Evolutionary conservation across 2,113 vertebrate species (phyloP), one percentile per base, ranked within the genome.

Genomic region (Circaetus cinerascens): DNA sequence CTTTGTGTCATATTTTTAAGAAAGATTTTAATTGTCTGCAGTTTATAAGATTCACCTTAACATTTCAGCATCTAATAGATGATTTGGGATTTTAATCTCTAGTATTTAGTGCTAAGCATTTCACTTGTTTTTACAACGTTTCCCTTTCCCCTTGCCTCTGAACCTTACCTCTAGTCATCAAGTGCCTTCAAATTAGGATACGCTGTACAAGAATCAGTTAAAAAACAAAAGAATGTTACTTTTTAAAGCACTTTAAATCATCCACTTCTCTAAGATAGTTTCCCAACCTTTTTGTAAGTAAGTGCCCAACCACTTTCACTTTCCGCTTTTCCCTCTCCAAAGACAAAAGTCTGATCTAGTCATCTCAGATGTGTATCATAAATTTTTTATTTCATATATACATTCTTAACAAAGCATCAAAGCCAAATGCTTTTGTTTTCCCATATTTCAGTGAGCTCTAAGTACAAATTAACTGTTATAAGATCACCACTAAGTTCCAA

Each of bases 341-440:
- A 83, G 77, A 95, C 91, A 93, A 9, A 53, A 89, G 40, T 51
- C 69, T 89, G 17, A 10, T 57, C 50, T 93, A 10, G 18, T 55
- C 26, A 13, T 73, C 69, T 90, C 84, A 22, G 80, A 57, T 85
- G 94, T 1, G 3, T 48, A 89, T 68, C 60, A 64, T 57, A 79
- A 50, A 12, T 32, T 57, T 80, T 97, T 97, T 97, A 96, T 97
- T 97, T 95, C 11, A 7, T 96, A 97, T 94, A 53, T 94, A 96
- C 94, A 94, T 59, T 88, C 85, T 88, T 60, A 93, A 95, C 97
- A 94, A 90, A 96, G 74, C 74, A 91, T 96, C 97, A 93, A 85
- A 91, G 63, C 74, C 89, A 91, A 91, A 82, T 29, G 45, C 26
- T 96, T 74, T 84, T 5, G 0, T 76, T 81, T 53, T 2, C 66